Conservation (phyloP, 2,888 invertebrate genomes). For the Ecdyonurus torrentis region DNA sequence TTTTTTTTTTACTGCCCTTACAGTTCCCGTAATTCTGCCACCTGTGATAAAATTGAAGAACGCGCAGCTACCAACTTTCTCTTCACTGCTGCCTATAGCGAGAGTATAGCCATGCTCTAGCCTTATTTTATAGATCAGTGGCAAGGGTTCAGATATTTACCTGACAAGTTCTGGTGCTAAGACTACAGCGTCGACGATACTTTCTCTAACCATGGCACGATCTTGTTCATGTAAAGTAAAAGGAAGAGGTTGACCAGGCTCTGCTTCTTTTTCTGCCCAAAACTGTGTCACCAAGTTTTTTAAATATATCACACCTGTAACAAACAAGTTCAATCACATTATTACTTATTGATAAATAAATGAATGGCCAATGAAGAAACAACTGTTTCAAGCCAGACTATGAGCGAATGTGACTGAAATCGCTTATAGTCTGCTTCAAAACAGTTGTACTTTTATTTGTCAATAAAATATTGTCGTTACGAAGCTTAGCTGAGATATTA, state of each 20-base stretch:
- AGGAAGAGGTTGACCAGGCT: conserved; percentile 51
- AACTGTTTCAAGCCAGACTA: not conserved
- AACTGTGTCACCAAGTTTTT: conserved; percentile 81
- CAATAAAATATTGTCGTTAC: not conserved
- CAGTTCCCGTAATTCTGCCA: too few species aligned
- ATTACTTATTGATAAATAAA: too few species aligned
- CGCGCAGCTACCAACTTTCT: too few species aligned
- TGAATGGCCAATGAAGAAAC: too few species aligned
- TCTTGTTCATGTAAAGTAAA: conserved; percentile 95
- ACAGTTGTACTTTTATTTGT: too few species aligned
- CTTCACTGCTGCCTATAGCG: too few species aligned
- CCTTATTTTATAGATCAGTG: too few species aligned
- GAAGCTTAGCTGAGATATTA: not conserved
- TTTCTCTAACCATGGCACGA: conserved; percentile 76
- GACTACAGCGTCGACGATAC: conserved; percentile 90
- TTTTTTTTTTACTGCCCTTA: too few species aligned
- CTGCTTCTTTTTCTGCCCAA: conserved; percentile 71
- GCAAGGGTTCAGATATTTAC: conserved; percentile 26
- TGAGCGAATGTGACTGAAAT: not conserved
- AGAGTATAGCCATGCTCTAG: too few species aligned
- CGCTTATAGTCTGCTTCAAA: too few species aligned
- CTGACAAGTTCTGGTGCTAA: conserved; percentile 78
- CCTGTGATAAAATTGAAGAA: too few species aligned
- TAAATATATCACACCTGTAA: conserved; percentile 69
- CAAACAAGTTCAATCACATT: not conserved